Base-by-base conservation (phyloP, 1,140 invertebrate genomes). In the Phthorimaea operculella region DNA sequence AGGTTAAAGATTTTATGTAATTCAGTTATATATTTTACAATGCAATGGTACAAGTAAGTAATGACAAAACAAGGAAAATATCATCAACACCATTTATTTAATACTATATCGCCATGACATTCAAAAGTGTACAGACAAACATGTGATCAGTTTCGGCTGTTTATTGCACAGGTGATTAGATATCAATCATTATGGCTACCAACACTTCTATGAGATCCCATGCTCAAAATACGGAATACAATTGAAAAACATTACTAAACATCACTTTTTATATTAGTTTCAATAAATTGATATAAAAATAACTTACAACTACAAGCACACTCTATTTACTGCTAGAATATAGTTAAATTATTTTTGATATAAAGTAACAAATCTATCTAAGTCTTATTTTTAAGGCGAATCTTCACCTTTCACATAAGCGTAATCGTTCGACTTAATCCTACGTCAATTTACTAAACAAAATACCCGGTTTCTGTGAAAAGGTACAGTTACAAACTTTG, bases 351-450 rank as follows among this genome's bases (percentile, higher is more conserved):
- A 72, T 77, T 77, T 28, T 65, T 66, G 58, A 70, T 72, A 71
- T 70, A 76, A 74, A 67, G 65, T 67, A 76, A 73, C 70, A 78
- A 72, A 65, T 69, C 70, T 70, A 79, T 69, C 70, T 70, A 79
- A 81, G 76, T 81, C 76, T 79, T 81, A 81, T 78, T 74, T 74
- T 75, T 74, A 79, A 79, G 76, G 77, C 70, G 64, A 66, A 54
- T 21, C 17, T 60, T 54, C 66, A 66, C 74, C 79, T 75, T 70
- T 55, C 59, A 62, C 62, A 70, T 82, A 82, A 82, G 79, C 76
- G 79, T 82, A 79, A 76, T 82, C 76, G 74, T 79, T 82, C 58
- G 60, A 74, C 76, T 78, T 79, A 77, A 70, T 63, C 61, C 73
- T 74, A 76, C 52, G 44, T 62, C 66, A 60, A 65, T 61, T 72